Conservation (phyloP, 1,140 invertebrate species). For the Bactericera cockerelli region DNA sequence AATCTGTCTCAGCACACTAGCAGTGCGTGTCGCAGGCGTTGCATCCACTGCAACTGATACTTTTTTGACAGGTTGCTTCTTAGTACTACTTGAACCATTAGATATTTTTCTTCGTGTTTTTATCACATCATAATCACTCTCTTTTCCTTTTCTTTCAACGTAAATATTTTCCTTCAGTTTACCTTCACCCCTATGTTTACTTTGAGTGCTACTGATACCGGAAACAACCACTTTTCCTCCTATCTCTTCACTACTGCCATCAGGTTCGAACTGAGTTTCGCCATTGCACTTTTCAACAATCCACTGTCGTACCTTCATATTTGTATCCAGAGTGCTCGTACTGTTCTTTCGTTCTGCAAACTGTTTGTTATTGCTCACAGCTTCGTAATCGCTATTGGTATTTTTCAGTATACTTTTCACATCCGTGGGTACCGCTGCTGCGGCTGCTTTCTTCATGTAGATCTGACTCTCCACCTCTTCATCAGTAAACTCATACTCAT, state of each 20-base stretch:
- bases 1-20: constrained; percentile 52
- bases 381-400: constrained; percentile 40
- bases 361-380: constrained; percentile 27
- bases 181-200: not conserved
- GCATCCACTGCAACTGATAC: constrained; percentile 58
- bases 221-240: no score
- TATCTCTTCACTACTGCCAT: not conserved
- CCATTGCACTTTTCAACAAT: constrained; percentile 43
- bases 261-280: not conserved
- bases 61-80: constrained; percentile 33
- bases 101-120: not conserved
- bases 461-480: constrained; percentile 21
- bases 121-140: not conserved
- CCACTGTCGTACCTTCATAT: constrained; percentile 71
- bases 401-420: constrained; percentile 37
- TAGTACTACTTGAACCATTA: not conserved
- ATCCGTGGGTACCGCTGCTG: constrained; percentile 31
- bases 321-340: constrained; percentile 51
- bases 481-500: constrained; percentile 14
- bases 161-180: not conserved
- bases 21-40: constrained; percentile 48
- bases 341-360: constrained; percentile 47
- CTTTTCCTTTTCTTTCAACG: not conserved
- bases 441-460: constrained; percentile 19
- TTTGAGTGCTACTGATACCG: not conserved